phyloP scores from a whole-genome alignment of 2,797 vertebrate species.

The Squalus acanthias region DNA sequence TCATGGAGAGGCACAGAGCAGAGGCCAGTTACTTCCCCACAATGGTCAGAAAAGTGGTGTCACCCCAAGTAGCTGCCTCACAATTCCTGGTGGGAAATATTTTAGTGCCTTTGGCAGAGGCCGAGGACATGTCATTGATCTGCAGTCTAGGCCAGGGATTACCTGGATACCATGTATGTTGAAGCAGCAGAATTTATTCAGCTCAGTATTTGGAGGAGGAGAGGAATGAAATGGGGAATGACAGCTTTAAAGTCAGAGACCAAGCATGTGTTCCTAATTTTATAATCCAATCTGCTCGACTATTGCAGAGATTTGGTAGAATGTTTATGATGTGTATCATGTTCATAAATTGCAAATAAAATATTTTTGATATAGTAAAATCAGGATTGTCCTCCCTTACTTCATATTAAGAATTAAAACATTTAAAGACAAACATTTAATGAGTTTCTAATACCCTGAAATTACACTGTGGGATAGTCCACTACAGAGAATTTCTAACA shows the following conservation, averaged over 20 bases:
- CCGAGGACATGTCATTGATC: neutral
- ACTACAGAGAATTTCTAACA: neutral
- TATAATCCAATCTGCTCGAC: neutral
- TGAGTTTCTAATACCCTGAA: neutral
- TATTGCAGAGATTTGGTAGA: neutral
- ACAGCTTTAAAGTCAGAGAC: neutral
- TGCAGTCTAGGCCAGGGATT: neutral
- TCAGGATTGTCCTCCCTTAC: too few species aligned
- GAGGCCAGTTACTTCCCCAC: neutral
- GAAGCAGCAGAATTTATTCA: neutral
- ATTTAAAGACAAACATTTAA: neutral
- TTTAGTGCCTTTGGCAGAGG: neutral
- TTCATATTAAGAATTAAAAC: neutral
- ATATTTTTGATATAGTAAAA: slow-evolving; percentile 5
- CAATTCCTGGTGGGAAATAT: neutral
- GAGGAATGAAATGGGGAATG: neutral
- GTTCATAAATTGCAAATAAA: slow-evolving; percentile 13
- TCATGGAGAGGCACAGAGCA: neutral
- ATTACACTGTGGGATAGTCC: neutral
- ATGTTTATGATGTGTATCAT: neutral
- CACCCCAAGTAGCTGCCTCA: neutral
- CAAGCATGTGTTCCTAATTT: neutral
- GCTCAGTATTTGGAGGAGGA: neutral
- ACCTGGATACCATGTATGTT: neutral
- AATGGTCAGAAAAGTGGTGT: too few species aligned